phyloP scores from a whole-genome alignment of 2,888 invertebrate species.

The Mythimna pallens region DNA sequence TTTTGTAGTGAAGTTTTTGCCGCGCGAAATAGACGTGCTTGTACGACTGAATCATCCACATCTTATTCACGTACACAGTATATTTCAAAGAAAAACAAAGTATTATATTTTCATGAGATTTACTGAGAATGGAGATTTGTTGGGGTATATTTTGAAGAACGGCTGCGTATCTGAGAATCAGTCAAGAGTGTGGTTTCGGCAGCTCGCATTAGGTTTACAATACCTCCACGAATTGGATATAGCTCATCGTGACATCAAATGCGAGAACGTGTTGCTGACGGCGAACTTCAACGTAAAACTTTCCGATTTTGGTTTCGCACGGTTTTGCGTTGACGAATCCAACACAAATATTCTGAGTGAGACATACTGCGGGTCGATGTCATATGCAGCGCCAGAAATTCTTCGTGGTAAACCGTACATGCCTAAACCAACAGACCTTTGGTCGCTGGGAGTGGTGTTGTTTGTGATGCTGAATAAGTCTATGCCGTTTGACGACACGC shows the following conservation, averaged over 20 bases:
- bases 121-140: constrained; percentile 94
- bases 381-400: constrained; percentile 97
- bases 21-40: constrained; percentile 95
- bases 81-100: constrained; percentile 93
- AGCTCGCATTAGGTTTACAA: constrained; percentile 92
- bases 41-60: constrained; percentile 94
- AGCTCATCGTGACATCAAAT: constrained; percentile 95
- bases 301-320: constrained; percentile 96
- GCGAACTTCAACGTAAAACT: constrained; percentile 94
- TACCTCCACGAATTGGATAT: constrained; percentile 94
- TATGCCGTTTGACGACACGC: constrained; percentile 96
- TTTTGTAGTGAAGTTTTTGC: constrained; percentile 95
- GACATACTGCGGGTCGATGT: constrained; percentile 96
- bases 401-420: constrained; percentile 93
- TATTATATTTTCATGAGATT: constrained; percentile 95
- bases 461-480: constrained; percentile 96
- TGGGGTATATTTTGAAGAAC: constrained; percentile 93
- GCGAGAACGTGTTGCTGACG: constrained; percentile 94
- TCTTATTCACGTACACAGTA: constrained; percentile 94
- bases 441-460: constrained; percentile 95
- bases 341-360: constrained; percentile 91
- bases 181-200: constrained; percentile 93
- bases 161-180: constrained; percentile 93
- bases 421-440: constrained; percentile 94
- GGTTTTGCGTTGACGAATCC: constrained; percentile 81